Percentiles rank a stretch among this genome's conserved stretches.
Evolutionary conservation across 2,113 vertebrate species (phyloP).

Genomic region (Nanorana parkeri): DNA sequence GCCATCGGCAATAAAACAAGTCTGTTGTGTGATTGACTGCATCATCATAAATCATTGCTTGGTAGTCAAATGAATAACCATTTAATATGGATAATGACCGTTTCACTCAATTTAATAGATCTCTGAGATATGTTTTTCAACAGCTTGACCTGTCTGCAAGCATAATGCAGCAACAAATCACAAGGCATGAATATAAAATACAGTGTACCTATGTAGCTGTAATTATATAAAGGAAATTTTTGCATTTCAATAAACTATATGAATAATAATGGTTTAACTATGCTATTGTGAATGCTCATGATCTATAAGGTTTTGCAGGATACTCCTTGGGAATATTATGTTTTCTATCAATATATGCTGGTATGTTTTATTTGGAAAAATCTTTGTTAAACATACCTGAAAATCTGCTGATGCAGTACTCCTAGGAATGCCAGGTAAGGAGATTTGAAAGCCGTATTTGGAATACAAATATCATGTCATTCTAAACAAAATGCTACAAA

Average conservation of each 20-base stretch:
- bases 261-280: conserved; percentile 29
- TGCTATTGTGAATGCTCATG: not conserved
- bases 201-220: not conserved
- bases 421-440: conserved; percentile 1
- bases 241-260: conserved; percentile 30
- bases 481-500: not conserved
- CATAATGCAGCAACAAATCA: conserved; percentile 41
- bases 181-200: conserved; percentile 25
- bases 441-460: conserved; percentile 13
- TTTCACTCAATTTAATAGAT: conserved; percentile 33
- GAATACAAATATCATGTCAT: conserved; percentile 13
- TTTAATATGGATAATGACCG: conserved; percentile 38
- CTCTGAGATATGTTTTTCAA: conserved; percentile 20
- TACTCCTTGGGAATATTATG: not conserved
- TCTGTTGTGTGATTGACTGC: conserved; percentile 5
- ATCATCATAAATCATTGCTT: conserved; percentile 38
- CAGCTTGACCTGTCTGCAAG: conserved; percentile 40
- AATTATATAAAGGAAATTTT: conserved; percentile 30
- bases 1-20: not conserved
- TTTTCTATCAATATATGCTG: conserved; percentile 14
- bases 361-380: conserved; percentile 23
- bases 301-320: conserved; percentile 26
- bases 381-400: conserved; percentile 24
- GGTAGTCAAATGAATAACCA: conserved; percentile 14
- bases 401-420: conserved; percentile 30